Evolutionary conservation across 2,113 vertebrate species (phyloP).

Genomic region (Cyanistes caeruleus): DNA sequence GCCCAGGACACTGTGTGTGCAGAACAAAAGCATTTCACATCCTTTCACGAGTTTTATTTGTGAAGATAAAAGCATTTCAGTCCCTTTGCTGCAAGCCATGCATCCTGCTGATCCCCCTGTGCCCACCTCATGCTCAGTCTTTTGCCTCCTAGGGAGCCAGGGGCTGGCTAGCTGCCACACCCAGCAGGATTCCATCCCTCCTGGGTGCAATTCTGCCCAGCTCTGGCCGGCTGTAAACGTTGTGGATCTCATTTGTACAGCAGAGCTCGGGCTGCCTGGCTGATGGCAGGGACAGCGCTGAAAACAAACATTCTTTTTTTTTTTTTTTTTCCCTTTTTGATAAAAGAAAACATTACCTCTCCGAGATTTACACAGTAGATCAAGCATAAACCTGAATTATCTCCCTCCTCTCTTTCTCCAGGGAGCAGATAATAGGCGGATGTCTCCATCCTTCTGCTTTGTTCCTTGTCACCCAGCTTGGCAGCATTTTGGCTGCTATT

Average conservation of each 20-base stretch:
- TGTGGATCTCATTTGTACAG: background rate
- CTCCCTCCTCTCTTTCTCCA: background rate
- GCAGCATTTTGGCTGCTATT: slow-evolving; percentile 27
- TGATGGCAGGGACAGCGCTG: background rate
- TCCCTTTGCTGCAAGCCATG: accelerated
- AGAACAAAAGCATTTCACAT: background rate
- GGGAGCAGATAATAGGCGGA: slow-evolving; percentile 33
- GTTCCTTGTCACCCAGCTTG: background rate
- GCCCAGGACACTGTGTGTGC: accelerated
- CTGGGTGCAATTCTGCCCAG: background rate
- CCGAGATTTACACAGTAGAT: slow-evolving; percentile 44
- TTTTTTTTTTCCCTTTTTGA: background rate
- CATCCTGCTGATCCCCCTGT: background rate
- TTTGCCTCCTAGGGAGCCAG: background rate
- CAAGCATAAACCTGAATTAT: slow-evolving; percentile 37
- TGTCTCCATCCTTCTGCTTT: slow-evolving; percentile 25
- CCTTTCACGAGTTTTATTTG: background rate
- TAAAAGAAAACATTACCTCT: slow-evolving; percentile 35
- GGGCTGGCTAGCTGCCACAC: background rate
- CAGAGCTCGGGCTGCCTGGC: background rate
- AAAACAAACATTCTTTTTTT: slow-evolving; percentile 11
- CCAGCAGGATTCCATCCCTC: background rate
- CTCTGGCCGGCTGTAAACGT: background rate
- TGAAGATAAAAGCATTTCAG: background rate
- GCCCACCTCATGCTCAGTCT: background rate